Evolutionary conservation across 2,113 vertebrate genomes (phyloP).

Genomic region (Colossoma macropomum): DNA sequence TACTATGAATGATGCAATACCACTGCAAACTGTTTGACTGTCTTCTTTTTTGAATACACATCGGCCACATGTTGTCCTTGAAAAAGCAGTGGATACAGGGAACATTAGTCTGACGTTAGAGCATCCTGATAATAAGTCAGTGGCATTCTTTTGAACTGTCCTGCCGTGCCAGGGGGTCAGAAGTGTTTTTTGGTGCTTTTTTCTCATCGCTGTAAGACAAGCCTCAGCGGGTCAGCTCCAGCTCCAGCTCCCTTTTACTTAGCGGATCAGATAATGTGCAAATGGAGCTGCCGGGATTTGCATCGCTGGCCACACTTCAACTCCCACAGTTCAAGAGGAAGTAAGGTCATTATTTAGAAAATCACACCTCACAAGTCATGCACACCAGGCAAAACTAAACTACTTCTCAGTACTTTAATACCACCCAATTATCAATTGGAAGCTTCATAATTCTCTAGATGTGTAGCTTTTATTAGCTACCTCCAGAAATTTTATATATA

Average conservation of each 20-base stretch:
- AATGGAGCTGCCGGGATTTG: constrained; percentile 43
- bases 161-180: not conserved
- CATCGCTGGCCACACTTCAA: constrained; percentile 24
- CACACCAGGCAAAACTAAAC: not conserved
- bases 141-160: constrained; percentile 17
- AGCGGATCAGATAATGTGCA: constrained; percentile 47
- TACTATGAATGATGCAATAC: not conserved
- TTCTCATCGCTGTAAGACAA: not conserved
- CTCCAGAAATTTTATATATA: too few relatives aligned
- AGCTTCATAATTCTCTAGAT: not conserved
- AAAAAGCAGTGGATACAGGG: not conserved
- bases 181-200: constrained; percentile 20
- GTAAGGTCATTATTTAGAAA: constrained; percentile 1
- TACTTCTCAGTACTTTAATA: not conserved
- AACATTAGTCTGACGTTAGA: not conserved
- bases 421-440: not conserved
- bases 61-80: not conserved
- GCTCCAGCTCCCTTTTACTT: not conserved
- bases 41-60: not conserved
- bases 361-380: not conserved
- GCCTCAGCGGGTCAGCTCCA: constrained; percentile 5
- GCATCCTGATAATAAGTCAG: constrained; percentile 25
- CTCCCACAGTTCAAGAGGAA: constrained; percentile 38
- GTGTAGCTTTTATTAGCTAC: too few relatives aligned
- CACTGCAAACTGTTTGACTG: not conserved